Evolutionary conservation across 2,888 invertebrate genomes (phyloP).

Genomic region (Heteromyza rotundicornis): DNA sequence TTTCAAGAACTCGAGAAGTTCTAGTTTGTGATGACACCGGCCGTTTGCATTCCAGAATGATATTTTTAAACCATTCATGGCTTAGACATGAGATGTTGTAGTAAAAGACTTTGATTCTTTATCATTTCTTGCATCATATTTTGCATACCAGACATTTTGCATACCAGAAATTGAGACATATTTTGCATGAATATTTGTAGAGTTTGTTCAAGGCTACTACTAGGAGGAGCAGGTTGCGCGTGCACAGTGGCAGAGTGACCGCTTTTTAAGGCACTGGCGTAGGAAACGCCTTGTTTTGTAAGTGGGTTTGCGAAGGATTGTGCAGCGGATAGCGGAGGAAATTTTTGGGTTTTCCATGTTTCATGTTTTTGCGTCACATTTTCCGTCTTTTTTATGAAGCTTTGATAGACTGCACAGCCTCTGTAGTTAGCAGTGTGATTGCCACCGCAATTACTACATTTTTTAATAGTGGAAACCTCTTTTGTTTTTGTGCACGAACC

Average conservation of each 20-base stretch:
- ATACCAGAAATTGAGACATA: too few species aligned
- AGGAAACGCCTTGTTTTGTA: not conserved
- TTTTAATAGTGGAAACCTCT: not conserved
- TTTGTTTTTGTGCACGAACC: not conserved
- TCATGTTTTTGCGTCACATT: not conserved
- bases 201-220: not conserved
- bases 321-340: not conserved
- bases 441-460: constrained; percentile 5
- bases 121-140: not conserved
- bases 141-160: not conserved
- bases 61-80: not conserved
- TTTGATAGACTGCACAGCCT: constrained; percentile 3
- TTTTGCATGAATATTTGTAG: not conserved
- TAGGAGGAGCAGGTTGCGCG: too few species aligned
- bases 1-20: not conserved
- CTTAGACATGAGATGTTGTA: not conserved
- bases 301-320: not conserved
- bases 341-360: too few species aligned
- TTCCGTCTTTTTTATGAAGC: not conserved
- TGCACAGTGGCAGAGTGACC: not conserved
- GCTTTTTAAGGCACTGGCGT: not conserved
- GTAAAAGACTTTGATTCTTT: not conserved
- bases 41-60: not conserved
- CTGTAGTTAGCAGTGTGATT: constrained; percentile 7
- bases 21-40: not conserved